Evolutionary conservation across 2,888 invertebrate genomes (phyloP).

Genomic region (Deilephila elpenor): DNA sequence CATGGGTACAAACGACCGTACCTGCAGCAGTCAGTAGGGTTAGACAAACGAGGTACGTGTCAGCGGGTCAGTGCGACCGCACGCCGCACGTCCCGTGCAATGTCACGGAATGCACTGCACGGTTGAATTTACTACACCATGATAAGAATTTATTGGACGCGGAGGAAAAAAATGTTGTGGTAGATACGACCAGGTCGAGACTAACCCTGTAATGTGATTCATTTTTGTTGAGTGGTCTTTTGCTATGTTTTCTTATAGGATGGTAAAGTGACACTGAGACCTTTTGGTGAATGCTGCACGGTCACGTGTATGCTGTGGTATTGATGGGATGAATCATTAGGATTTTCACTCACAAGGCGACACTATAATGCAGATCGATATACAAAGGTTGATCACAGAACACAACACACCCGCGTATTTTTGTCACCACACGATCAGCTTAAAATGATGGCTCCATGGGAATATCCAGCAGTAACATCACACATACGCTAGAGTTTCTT

Average conservation of each 20-base stretch:
- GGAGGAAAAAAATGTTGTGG: background rate
- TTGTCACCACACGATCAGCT: too few species aligned
- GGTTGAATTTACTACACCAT: constrained; percentile 14
- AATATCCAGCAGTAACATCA: too few species aligned
- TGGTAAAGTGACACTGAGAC: background rate
- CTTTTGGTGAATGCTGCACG: too few species aligned
- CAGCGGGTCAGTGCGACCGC: constrained; percentile 2
- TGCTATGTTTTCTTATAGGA: background rate
- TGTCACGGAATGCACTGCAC: constrained; percentile 20
- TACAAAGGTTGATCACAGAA: too few species aligned
- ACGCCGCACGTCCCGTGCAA: constrained; percentile 1
- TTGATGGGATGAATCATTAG: too few species aligned
- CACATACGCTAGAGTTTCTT: too few species aligned
- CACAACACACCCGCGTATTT: too few species aligned
- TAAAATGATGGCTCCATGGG: too few species aligned
- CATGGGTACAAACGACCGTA: constrained; percentile 13
- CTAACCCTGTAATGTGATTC: background rate
- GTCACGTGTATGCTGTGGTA: too few species aligned
- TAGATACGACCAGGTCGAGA: background rate
- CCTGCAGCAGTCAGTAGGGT: background rate
- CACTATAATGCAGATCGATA: too few species aligned
- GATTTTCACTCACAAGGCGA: too few species aligned
- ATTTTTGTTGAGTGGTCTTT: background rate
- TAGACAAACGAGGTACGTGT: constrained; percentile 16
- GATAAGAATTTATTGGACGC: constrained; percentile 12